phyloP scores from a whole-genome alignment of 2,797 vertebrate species.

The Amazona ochrocephala region DNA sequence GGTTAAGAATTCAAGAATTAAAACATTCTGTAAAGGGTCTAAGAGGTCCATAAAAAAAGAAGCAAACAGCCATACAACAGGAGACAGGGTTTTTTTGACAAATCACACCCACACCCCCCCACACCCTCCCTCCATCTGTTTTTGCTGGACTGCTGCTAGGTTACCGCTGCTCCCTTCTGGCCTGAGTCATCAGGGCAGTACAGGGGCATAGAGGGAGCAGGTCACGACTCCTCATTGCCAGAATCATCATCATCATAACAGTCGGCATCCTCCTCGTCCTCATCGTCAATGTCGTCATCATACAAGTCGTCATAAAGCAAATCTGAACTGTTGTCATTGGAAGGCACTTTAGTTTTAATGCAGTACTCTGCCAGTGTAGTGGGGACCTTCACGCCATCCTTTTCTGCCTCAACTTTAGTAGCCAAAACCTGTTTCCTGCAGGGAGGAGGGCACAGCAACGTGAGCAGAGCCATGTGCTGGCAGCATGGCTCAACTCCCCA shows the following conservation, averaged over 20 bases:
- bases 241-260: constrained; percentile 97
- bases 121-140: neutral
- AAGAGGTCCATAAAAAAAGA: constrained; percentile 76
- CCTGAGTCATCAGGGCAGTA: constrained; percentile 78
- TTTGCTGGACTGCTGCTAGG: neutral
- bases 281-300: constrained; percentile 94
- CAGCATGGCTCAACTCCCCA: neutral
- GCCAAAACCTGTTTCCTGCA: constrained; percentile 86
- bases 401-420: constrained; percentile 83
- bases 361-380: constrained; percentile 92
- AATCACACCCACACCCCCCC: neutral
- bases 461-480: neutral
- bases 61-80: constrained; percentile 52
- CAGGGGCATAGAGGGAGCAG: constrained; percentile 71
- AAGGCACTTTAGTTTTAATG: constrained; percentile 98
- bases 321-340: constrained; percentile 97
- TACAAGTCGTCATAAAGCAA: constrained; percentile 98
- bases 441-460: neutral
- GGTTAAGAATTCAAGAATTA: constrained; percentile 72
- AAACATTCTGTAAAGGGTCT: constrained; percentile 71
- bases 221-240: constrained; percentile 96
- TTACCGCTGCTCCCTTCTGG: constrained; percentile 52
- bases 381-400: neutral
- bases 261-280: constrained; percentile 93
- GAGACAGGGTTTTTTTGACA: neutral